These are phyloP conservation scores for Scaptodrosophila latifasciaeformis DNA, from an alignment of 2,888 invertebrate genomes.

Conservation along the genomic window DNA sequence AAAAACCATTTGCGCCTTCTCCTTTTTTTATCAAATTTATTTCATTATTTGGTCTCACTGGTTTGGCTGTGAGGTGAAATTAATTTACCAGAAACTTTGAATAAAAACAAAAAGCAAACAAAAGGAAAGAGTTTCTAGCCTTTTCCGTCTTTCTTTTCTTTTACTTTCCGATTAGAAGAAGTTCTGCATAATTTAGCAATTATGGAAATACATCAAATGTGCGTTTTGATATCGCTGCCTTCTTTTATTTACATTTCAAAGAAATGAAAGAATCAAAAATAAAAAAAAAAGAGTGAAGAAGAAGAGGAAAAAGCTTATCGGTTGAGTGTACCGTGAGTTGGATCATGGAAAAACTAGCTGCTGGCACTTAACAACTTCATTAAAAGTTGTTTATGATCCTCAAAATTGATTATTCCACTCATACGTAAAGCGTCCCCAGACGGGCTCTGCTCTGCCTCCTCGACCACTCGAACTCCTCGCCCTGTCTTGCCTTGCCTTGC, in stretches of 20 bases:
- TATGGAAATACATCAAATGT: conserved; percentile 56
- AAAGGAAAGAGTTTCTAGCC: no score
- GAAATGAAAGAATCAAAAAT: no score
- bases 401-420: conserved; percentile 73
- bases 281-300: no score
- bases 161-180: conserved; percentile 1
- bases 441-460: conserved; percentile 7
- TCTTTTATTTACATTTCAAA: background rate
- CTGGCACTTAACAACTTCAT: conserved; percentile 73
- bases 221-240: conserved; percentile 6
- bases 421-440: conserved; percentile 52
- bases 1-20: no score
- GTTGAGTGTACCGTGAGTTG: background rate
- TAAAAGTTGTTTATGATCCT: conserved; percentile 74
- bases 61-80: conserved; percentile 56
- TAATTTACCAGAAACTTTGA: conserved; percentile 63
- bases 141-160: no score
- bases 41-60: no score
- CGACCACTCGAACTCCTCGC: background rate
- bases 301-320: background rate
- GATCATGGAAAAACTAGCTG: conserved; percentile 56
- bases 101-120: conserved; percentile 33
- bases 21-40: no score
- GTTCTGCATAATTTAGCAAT: conserved; percentile 64
- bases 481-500: background rate